Evolutionary conservation across 2,113 vertebrate species (phyloP), one percentile per base, ranked within the genome.

Genomic region (Thunnus maccoyii): DNA sequence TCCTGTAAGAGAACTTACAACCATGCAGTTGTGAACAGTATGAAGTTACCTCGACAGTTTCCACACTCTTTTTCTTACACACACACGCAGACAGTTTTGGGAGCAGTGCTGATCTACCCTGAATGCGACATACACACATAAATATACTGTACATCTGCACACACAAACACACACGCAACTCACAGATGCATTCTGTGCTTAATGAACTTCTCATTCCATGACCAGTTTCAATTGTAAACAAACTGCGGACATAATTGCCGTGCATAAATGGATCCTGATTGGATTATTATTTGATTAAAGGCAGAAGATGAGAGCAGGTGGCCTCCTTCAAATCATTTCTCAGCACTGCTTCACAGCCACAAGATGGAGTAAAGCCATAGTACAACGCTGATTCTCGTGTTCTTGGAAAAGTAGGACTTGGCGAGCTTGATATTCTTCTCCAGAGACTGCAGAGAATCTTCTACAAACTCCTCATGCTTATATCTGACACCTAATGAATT

Each of bases 241-340:
- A 94, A 92, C 79, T 57, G 58, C 48, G 70, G 76, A 89, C 92
- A 75, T 93, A 94, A 95, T 93, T 92, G 89, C 83, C 22, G 8
- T 71, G 76, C 75, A 78, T 90, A 93, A 93, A 93, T 74, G 82
- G 82, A 88, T 86, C 80, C 76, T 93, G 92, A 95, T 94, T 94
- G 86, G 90, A 93, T 91, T 94, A 93, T 94, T 93, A 93, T 94
- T 93, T 92, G 93, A 95, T 96, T 94, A 93, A 93, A 93, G 87
- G 67, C 90, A 87, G 76, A 77, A 64, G 87, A 91, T 48, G 84
- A 84, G 87, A 93, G 87, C 94, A 94, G 94, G 92, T 95, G 94
- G 91, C 83, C 85, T 85, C 71, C 79, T 85, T 82, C 83, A 80
- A 47, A 82, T 87, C 54, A 55, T 65, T 72, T 56, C 76, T 86